Conservation (phyloP, 2,113 vertebrate species). For the rat (Rattus norvegicus) region DNA sequence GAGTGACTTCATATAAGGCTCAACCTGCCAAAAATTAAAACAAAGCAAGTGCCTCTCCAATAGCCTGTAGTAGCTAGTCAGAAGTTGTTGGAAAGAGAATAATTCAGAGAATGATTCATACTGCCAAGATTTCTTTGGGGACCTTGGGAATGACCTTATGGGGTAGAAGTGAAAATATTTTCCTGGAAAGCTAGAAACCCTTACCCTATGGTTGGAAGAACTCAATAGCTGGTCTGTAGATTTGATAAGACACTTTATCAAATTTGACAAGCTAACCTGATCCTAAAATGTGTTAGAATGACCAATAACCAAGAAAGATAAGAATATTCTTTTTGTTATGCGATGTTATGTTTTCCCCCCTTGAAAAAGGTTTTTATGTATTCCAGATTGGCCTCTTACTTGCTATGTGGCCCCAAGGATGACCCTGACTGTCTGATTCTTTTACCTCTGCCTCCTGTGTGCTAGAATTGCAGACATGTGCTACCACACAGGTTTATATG, state of each 20-base stretch:
- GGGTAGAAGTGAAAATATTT: not conserved
- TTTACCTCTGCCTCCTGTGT: not conserved
- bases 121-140: not conserved
- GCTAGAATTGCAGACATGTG: too few species aligned
- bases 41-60: not conserved
- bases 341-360: not conserved
- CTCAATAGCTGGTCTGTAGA: not conserved
- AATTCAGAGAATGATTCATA: conserved; percentile 6
- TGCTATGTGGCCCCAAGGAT: not conserved
- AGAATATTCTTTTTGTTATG: not conserved
- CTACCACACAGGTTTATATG: not conserved
- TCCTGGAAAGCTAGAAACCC: not conserved
- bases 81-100: not conserved
- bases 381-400: not conserved
- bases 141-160: not conserved
- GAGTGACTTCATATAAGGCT: not conserved
- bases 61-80: not conserved
- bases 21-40: not conserved
- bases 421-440: not conserved
- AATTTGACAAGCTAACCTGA: conserved; percentile 24
- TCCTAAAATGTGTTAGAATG: not conserved
- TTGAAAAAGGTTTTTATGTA: not conserved
- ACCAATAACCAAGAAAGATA: not conserved
- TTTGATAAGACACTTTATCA: not conserved
- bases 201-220: conserved; percentile 2